A percentile compares a stretch with the other conserved stretches of the same genome.
Conservation (phyloP, 2,888 invertebrate species). For the Piscicola geometra region DNA sequence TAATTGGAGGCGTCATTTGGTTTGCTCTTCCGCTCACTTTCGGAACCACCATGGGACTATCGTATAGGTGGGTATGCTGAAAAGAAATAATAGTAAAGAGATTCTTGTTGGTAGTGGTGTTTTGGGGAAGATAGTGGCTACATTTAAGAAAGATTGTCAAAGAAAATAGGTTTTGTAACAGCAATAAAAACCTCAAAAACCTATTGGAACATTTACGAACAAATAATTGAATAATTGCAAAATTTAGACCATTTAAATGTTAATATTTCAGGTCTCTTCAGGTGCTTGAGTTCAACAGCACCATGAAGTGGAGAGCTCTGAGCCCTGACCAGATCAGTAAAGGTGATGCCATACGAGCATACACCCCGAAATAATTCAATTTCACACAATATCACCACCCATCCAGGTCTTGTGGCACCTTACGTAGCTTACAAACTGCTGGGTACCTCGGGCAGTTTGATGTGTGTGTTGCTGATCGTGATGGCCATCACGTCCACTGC, state of each 20-base stretch:
- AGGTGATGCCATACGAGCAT: slow-evolving; percentile 18
- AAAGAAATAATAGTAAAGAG: no score
- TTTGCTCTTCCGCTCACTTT: slow-evolving; percentile 56
- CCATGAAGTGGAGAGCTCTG: slow-evolving; percentile 23
- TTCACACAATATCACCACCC: background rate
- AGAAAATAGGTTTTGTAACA: no score
- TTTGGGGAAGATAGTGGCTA: no score
- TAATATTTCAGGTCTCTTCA: slow-evolving; percentile 17
- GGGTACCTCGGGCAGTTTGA: slow-evolving; percentile 50
- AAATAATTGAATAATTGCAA: no score
- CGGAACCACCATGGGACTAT: slow-evolving; percentile 54
- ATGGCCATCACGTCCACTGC: slow-evolving; percentile 56
- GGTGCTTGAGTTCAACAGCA: slow-evolving; percentile 25
- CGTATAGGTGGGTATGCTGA: slow-evolving; percentile 44
- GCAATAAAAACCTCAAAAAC: no score
- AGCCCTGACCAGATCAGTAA: slow-evolving; percentile 19
- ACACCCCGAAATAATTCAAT: background rate
- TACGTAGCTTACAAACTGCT: slow-evolving; percentile 52
- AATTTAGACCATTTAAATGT: no score
- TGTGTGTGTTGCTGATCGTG: slow-evolving; percentile 53
- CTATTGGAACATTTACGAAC: no score
- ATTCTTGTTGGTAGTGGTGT: no score
- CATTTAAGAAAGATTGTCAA: no score
- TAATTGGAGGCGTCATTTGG: slow-evolving; percentile 54
- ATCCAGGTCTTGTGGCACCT: slow-evolving; percentile 52